These are phyloP conservation scores for Emydoidea blandingii DNA, from an alignment of 2,797 vertebrate species.

Conservation along the genomic window DNA sequence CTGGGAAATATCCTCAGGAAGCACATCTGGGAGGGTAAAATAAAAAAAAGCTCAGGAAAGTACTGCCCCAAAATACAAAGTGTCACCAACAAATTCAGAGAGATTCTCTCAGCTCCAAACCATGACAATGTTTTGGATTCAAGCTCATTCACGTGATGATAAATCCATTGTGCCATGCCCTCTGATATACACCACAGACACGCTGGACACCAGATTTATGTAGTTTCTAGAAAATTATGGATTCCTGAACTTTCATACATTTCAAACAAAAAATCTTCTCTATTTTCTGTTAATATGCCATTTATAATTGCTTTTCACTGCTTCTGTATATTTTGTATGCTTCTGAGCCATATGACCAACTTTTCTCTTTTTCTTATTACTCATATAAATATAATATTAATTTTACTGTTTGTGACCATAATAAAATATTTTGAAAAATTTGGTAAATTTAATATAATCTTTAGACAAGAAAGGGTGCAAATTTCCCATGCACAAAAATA, in stretches of 20 bases:
- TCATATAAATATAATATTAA: not conserved
- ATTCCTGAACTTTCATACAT: not conserved
- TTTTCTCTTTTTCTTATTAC: not conserved
- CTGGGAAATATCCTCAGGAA: not conserved
- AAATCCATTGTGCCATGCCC: not conserved
- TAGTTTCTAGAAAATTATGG: not conserved
- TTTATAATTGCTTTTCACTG: constrained; percentile 11
- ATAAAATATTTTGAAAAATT: not conserved
- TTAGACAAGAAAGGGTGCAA: not conserved
- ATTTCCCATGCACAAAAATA: not conserved
- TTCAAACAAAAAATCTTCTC: not conserved
- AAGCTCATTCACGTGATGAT: constrained; percentile 5
- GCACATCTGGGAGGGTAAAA: not conserved
- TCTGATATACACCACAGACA: not conserved
- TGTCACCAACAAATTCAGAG: not conserved
- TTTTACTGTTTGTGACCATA: not conserved
- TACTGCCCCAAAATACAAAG: constrained; percentile 8
- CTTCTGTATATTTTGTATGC: not conserved
- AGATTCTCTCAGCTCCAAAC: not conserved
- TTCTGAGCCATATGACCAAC: constrained; percentile 11
- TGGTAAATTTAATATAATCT: too few species aligned
- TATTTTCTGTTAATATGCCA: not conserved
- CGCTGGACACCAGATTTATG: not conserved
- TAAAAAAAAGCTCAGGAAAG: not conserved
- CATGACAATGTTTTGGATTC: not conserved